Conservation (phyloP, 2,888 invertebrate genomes). For the Onthophagus sagittarius region DNA sequence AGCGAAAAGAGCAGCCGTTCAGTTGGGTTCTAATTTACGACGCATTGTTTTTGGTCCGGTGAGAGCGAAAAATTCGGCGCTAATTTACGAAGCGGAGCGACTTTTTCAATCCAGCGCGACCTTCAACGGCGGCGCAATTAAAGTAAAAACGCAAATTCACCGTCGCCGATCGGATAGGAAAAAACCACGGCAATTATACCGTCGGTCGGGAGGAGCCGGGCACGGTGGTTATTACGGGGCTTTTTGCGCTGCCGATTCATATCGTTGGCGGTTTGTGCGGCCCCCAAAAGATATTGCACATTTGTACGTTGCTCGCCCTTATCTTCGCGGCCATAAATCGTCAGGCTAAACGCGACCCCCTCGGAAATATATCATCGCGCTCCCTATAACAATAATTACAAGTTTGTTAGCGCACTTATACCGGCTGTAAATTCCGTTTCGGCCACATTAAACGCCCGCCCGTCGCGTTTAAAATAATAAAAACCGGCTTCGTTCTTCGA, state of each 20-base stretch:
- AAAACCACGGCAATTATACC: conserved; percentile 11
- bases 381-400: conserved; percentile 40
- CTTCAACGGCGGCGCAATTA: neutral
- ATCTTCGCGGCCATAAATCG: conserved; percentile 43
- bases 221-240: conserved; percentile 10
- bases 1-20: neutral
- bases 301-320: conserved; percentile 29
- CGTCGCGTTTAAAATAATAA: conserved; percentile 11
- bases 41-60: neutral
- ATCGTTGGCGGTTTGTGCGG: conserved; percentile 5
- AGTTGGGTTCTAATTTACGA: neutral
- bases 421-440: conserved; percentile 6
- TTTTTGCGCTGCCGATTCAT: conserved; percentile 4
- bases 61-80: neutral
- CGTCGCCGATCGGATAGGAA: conserved; percentile 8
- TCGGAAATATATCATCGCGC: conserved; percentile 42
- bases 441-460: conserved; percentile 6
- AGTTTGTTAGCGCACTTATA: conserved; percentile 24
- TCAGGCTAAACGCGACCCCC: conserved; percentile 39
- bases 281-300: conserved; percentile 29
- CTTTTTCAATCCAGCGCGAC: neutral
- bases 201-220: neutral
- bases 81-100: neutral
- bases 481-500: neutral
- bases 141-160: neutral